phyloP scores from a whole-genome alignment of 2,113 vertebrate species.

The Entelurus aequoreus region DNA sequence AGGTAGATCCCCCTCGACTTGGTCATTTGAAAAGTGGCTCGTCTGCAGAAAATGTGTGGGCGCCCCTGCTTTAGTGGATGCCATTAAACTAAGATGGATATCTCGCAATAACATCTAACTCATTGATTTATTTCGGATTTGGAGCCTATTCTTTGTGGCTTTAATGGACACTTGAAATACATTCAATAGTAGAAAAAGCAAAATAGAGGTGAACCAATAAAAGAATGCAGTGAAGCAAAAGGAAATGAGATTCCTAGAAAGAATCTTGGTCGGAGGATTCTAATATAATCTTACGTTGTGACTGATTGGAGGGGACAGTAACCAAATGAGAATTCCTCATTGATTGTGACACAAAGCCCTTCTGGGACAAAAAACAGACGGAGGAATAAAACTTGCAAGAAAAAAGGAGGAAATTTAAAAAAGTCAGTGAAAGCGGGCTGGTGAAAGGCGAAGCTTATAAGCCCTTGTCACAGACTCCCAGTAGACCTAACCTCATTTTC shows the following conservation, averaged over 20 bases:
- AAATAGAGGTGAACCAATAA: conserved; percentile 3
- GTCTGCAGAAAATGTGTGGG: no score
- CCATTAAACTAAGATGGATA: no score
- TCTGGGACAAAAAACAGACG: conserved; percentile 46
- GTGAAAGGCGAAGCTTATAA: conserved; percentile 57
- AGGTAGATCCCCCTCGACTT: no score
- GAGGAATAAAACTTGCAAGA: conserved; percentile 49
- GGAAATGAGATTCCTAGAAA: conserved; percentile 7
- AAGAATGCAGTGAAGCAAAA: neutral
- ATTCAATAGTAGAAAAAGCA: conserved; percentile 15
- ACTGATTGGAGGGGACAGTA: conserved; percentile 44
- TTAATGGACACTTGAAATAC: conserved; percentile 17
- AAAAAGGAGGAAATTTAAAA: conserved; percentile 57
- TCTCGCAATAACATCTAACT: no score
- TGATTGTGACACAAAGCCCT: conserved; percentile 58
- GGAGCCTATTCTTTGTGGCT: conserved; percentile 3
- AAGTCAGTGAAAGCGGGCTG: conserved; percentile 44
- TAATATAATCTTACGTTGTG: conserved; percentile 52
- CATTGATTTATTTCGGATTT: conserved; percentile 14
- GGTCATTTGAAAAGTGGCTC: no score
- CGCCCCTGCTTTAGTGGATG: neutral
- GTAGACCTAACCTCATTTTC: conserved; percentile 68
- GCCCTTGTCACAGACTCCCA: conserved; percentile 62
- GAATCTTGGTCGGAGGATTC: conserved; percentile 34
- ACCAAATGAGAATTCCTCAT: conserved; percentile 46